Conservation (phyloP, 2,888 invertebrate genomes). For the Heterodera filipjevi region DNA sequence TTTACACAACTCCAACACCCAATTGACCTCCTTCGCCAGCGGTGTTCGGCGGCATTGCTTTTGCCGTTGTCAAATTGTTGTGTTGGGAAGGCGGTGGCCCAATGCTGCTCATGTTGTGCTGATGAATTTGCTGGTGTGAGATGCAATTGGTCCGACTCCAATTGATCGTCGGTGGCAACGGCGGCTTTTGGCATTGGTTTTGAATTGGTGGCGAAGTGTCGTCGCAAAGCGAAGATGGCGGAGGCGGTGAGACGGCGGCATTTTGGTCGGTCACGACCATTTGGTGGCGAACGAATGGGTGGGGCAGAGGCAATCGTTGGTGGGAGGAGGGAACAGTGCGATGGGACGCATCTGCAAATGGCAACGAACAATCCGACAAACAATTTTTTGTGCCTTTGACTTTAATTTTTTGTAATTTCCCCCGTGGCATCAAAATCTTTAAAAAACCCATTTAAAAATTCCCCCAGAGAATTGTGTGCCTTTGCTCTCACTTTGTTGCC, state of each 20-base stretch:
- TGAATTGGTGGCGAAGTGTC: neutral
- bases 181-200: conserved; percentile 1
- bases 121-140: too few species aligned
- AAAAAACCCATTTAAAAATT: too few species aligned
- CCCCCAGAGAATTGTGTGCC: too few species aligned
- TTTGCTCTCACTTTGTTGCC: neutral
- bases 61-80: neutral
- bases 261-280: neutral
- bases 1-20: too few species aligned
- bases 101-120: neutral
- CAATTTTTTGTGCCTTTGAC: too few species aligned
- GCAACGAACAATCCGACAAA: too few species aligned
- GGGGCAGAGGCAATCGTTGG: neutral
- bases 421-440: too few species aligned
- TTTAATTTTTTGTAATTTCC: neutral
- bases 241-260: neutral
- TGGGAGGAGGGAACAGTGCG: neutral
- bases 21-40: too few species aligned
- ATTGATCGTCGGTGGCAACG: neutral
- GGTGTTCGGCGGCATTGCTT: too few species aligned
- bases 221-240: neutral
- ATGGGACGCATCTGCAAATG: neutral
- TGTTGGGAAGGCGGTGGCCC: neutral
- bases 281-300: neutral
- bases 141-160: neutral